Evolutionary conservation across 2,888 invertebrate species (phyloP).

Genomic region (Phytoseiulus persimilis): DNA sequence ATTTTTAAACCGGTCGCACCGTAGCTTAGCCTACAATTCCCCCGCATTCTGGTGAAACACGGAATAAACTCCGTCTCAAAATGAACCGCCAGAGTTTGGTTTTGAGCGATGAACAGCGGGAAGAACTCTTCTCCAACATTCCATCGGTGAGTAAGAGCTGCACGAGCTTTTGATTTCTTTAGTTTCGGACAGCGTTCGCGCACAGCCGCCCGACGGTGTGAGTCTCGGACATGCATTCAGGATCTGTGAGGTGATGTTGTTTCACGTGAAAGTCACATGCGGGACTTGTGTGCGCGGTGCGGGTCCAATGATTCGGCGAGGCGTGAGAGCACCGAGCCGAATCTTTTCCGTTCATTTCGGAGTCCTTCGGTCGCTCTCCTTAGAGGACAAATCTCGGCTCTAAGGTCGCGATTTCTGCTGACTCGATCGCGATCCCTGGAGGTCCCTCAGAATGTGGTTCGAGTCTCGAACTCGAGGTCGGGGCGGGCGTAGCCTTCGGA

Average conservation of each 20-base stretch:
- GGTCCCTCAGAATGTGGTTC: background rate
- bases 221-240: background rate
- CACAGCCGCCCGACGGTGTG: background rate
- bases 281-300: background rate
- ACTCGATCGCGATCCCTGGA: background rate
- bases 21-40: background rate
- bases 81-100: constrained; percentile 45
- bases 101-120: constrained; percentile 62
- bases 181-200: constrained; percentile 39
- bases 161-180: background rate
- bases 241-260: background rate
- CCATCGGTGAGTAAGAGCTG: constrained; percentile 58
- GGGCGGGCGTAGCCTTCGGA: background rate
- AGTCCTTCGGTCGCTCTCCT: background rate
- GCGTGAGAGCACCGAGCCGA: background rate
- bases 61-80: constrained; percentile 39
- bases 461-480: background rate
- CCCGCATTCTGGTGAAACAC: background rate
- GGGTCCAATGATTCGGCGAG: background rate
- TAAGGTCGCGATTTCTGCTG: background rate
- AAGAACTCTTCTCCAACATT: constrained; percentile 69
- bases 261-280: background rate
- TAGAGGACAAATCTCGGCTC: background rate
- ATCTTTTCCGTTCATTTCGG: background rate
- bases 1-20: background rate